Evolutionary conservation across 1,140 invertebrate species (phyloP).

Genomic region (Caenorhabditis latens): DNA sequence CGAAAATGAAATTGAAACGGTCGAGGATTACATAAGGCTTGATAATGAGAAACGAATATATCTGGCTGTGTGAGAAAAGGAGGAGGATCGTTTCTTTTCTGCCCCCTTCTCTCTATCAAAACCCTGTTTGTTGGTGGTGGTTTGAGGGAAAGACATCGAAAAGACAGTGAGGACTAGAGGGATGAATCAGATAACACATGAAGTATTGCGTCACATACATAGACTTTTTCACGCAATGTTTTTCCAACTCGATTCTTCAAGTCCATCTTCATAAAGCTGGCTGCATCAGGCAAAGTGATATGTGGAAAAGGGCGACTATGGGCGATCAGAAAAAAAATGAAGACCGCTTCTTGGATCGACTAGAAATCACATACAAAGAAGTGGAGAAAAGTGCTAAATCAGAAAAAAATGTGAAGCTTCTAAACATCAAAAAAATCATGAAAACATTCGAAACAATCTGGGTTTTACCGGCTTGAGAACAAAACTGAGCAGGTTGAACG

Average conservation of each 20-base stretch:
- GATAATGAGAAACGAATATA: conserved; percentile 53
- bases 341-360: background rate
- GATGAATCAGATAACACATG: conserved; percentile 41
- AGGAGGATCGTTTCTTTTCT: conserved; percentile 1
- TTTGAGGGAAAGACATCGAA: conserved; percentile 26
- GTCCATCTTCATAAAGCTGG: background rate
- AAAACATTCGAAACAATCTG: too few species aligned
- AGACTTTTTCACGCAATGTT: conserved; percentile 40
- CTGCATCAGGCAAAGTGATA: background rate
- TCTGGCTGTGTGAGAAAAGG: conserved; percentile 41
- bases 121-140: conserved; percentile 53
- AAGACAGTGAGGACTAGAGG: conserved; percentile 31
- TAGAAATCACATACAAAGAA: too few species aligned
- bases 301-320: background rate
- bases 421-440: too few species aligned
- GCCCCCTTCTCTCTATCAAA: conserved; percentile 42
- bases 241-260: conserved; percentile 20
- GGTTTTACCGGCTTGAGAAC: too few species aligned
- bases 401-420: too few species aligned
- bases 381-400: too few species aligned
- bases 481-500: too few species aligned
- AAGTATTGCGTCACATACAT: conserved; percentile 48
- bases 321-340: background rate
- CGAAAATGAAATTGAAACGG: conserved; percentile 8
- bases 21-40: conserved; percentile 50